These are phyloP conservation scores for Astropecten irregularis DNA, from an alignment of 53 echinoderm and acorn worm species.

Conservation along the genomic window DNA sequence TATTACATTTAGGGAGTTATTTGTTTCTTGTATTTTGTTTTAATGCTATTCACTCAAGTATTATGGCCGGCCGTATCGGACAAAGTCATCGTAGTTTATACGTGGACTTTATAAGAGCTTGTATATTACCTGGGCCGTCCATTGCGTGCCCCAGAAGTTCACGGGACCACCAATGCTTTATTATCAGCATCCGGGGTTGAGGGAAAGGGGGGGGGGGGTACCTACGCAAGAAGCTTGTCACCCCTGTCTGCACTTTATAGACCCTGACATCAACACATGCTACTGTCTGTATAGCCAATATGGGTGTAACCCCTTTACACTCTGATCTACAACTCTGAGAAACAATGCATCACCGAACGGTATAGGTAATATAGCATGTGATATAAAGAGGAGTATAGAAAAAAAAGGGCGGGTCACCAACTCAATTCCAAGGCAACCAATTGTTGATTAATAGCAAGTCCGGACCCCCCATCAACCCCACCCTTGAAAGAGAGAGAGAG, in stretches of 20 bases:
- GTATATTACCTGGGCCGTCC: too few species aligned
- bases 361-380: too few species aligned
- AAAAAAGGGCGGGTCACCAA: constrained; percentile 12
- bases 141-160: constrained; percentile 36
- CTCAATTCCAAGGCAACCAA: too few species aligned
- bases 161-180: not conserved
- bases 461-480: too few species aligned
- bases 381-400: not conserved
- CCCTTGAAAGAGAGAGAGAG: too few species aligned
- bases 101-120: too few species aligned
- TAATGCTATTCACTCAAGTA: too few species aligned
- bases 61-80: too few species aligned
- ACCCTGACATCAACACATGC: constrained; percentile 41
- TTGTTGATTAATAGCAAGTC: too few species aligned
- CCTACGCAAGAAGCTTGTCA: constrained; percentile 7
- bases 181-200: constrained; percentile 35
- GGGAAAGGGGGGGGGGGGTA: constrained; percentile 7
- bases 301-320: constrained; percentile 26
- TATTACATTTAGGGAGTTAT: too few species aligned
- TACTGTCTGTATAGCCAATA: constrained; percentile 31
- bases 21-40: too few species aligned
- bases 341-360: constrained; percentile 21
- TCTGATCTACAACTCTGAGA: not conserved
- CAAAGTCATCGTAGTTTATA: too few species aligned
- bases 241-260: constrained; percentile 44